phyloP scores from a whole-genome alignment of 2,113 vertebrate species.

The Pyrgilauda ruficollis region DNA sequence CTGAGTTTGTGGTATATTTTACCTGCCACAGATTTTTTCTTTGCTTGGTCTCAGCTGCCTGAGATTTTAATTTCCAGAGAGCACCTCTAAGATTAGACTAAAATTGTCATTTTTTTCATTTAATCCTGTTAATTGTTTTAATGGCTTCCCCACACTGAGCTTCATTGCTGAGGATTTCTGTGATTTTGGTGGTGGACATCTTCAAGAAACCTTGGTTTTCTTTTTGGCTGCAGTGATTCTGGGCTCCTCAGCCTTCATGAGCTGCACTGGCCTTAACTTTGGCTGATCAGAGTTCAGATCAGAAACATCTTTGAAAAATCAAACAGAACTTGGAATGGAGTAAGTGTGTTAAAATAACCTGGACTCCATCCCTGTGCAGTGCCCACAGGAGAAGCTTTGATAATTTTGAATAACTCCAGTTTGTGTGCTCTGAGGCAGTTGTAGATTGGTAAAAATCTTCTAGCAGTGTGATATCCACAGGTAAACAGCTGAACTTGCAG shows the following conservation, averaged over 20 bases:
- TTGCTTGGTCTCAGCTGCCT: background rate
- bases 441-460: background rate
- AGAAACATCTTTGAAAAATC: background rate
- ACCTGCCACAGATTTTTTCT: background rate
- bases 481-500: background rate
- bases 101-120: background rate
- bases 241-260: background rate
- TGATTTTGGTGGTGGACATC: background rate
- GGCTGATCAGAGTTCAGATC: background rate
- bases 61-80: background rate
- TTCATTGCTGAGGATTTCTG: background rate
- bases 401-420: background rate
- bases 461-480: rapidly evolving
- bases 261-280: background rate
- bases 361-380: background rate
- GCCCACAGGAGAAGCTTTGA: background rate
- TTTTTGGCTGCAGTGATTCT: background rate
- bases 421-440: background rate
- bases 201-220: background rate
- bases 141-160: background rate
- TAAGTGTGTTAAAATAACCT: background rate
- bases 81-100: background rate
- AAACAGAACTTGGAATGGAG: background rate
- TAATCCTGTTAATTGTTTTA: background rate
- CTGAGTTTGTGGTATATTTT: background rate